A percentile compares a stretch with the other conserved stretches of the same genome.
These are phyloP conservation scores for Cataglyphis hispanica DNA, from an alignment of 1,140 invertebrate genomes.

Conservation along the genomic window DNA sequence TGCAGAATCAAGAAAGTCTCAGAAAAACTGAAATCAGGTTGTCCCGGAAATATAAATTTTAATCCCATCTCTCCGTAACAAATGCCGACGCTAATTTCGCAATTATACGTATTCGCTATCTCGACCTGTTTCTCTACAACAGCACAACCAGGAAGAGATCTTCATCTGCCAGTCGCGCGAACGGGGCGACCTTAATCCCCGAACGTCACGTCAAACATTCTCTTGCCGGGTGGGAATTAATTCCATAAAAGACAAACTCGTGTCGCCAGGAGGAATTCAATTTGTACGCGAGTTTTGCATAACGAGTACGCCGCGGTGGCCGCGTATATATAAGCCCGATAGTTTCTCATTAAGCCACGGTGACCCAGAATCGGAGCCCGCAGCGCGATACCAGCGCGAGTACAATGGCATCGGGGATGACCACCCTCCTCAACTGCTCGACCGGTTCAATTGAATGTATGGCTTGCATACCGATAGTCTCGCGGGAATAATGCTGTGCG, in stretches of 20 bases:
- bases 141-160: constrained; percentile 33
- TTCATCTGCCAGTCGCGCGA: constrained; percentile 47
- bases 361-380: constrained; percentile 71
- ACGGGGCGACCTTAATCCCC: constrained; percentile 48
- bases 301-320: constrained; percentile 50
- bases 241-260: constrained; percentile 56
- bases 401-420: constrained; percentile 64
- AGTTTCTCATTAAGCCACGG: constrained; percentile 70
- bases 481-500: constrained; percentile 59
- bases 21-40: constrained; percentile 4
- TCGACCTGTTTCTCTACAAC: constrained; percentile 2
- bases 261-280: constrained; percentile 37
- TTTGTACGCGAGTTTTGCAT: constrained; percentile 47
- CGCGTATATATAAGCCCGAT: constrained; percentile 53
- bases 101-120: constrained; percentile 58
- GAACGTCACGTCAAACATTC: constrained; percentile 57
- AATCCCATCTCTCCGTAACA: constrained; percentile 36
- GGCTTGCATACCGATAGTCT: constrained; percentile 66
- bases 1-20: background rate
- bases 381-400: constrained; percentile 21
- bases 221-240: constrained; percentile 30
- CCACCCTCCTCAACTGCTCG: constrained; percentile 34
- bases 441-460: constrained; percentile 71
- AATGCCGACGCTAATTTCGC: constrained; percentile 42
- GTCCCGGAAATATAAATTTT: constrained; percentile 36